Evolutionary conservation across 2,797 vertebrate species (phyloP).

Genomic region (Danio kyathit): DNA sequence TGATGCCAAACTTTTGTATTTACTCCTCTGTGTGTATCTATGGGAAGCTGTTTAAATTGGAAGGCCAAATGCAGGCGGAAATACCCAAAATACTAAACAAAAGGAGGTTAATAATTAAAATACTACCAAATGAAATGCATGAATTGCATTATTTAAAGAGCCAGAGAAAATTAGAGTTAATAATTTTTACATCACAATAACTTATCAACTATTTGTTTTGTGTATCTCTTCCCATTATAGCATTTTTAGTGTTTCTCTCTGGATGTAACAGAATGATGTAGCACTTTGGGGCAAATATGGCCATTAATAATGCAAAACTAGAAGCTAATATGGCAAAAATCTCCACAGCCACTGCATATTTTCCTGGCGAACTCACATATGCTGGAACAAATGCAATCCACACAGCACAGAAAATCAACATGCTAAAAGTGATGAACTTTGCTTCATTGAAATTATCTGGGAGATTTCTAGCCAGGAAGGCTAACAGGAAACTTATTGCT

Average conservation of each 20-base stretch:
- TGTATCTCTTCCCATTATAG: slow-evolving; percentile 49
- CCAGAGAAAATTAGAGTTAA: background rate
- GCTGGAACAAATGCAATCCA: slow-evolving; percentile 69
- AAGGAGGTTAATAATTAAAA: too few species aligned
- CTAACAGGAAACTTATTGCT: slow-evolving; percentile 63
- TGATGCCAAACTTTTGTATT: too few species aligned
- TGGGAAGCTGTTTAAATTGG: too few species aligned
- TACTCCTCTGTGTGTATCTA: too few species aligned
- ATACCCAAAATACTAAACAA: too few species aligned
- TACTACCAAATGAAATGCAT: too few species aligned
- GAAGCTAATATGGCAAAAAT: slow-evolving; percentile 32
- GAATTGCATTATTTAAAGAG: too few species aligned
- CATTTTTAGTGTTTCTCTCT: slow-evolving; percentile 60
- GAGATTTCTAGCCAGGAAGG: slow-evolving; percentile 33
- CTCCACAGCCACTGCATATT: slow-evolving; percentile 54
- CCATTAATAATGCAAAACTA: slow-evolving; percentile 52
- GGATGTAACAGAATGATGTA: slow-evolving; percentile 60
- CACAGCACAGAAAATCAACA: slow-evolving; percentile 65
- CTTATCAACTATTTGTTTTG: background rate
- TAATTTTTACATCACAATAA: background rate
- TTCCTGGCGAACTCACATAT: slow-evolving; percentile 57
- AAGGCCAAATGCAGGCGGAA: too few species aligned
- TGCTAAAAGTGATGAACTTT: slow-evolving; percentile 31
- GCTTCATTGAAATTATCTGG: slow-evolving; percentile 72
- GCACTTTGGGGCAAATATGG: slow-evolving; percentile 59